Conservation (phyloP, 1,140 invertebrate genomes). For the Lethocerus indicus region DNA sequence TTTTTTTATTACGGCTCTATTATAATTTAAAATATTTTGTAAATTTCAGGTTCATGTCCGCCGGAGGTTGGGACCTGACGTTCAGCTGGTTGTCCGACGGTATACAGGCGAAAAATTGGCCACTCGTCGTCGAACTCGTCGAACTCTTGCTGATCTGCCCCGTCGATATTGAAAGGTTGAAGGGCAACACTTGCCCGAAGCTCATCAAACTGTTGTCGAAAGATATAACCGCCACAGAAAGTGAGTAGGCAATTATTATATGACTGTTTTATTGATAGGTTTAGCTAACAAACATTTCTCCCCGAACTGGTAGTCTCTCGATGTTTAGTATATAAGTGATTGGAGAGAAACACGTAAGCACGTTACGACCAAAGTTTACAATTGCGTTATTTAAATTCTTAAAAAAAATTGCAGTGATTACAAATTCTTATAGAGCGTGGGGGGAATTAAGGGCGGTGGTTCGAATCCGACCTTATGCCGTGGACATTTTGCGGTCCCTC, state of each 20-base stretch:
- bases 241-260: slow-evolving; percentile 10
- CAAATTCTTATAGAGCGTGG: too few relatives aligned
- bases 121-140: slow-evolving; percentile 68
- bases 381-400: too few relatives aligned
- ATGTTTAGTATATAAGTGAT: too few relatives aligned
- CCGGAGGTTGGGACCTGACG: slow-evolving; percentile 77
- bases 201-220: slow-evolving; percentile 77
- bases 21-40: not conserved
- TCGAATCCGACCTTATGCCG: too few relatives aligned
- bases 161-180: slow-evolving; percentile 73
- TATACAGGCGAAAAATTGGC: slow-evolving; percentile 64
- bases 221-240: slow-evolving; percentile 24
- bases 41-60: slow-evolving; percentile 58
- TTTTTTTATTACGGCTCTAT: not conserved
- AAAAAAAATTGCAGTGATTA: too few relatives aligned
- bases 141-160: slow-evolving; percentile 68
- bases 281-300: too few relatives aligned
- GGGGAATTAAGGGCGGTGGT: too few relatives aligned
- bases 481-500: too few relatives aligned
- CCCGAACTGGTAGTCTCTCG: too few relatives aligned
- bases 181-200: slow-evolving; percentile 80
- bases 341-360: too few relatives aligned
- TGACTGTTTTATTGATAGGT: not conserved
- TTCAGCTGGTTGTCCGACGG: slow-evolving; percentile 78
- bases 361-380: too few relatives aligned